Conservation (phyloP, 92 coral and sea anemone genomes). For the Hydrozoanthus gracilis region DNA sequence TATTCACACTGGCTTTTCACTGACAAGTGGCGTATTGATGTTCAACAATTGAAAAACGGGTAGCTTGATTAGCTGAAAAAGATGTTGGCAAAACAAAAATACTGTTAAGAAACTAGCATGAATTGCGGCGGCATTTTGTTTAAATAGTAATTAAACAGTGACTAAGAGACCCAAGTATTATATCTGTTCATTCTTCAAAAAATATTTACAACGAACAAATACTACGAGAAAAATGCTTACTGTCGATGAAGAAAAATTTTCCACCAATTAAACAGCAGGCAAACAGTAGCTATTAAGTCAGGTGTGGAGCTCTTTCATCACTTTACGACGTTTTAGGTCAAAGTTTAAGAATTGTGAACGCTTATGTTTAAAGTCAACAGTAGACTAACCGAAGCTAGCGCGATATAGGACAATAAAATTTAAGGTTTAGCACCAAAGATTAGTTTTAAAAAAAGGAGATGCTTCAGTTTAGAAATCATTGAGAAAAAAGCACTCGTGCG, state of each 20-base stretch:
- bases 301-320: too few relatives aligned
- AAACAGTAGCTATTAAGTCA: neutral
- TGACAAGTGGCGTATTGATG: slow-evolving; percentile 23
- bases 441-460: neutral
- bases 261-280: neutral
- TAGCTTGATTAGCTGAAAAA: slow-evolving; percentile 8
- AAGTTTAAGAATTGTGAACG: neutral
- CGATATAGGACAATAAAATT: neutral
- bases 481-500: slow-evolving; percentile 33
- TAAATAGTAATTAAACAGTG: too few relatives aligned
- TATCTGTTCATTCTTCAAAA: too few relatives aligned
- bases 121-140: too few relatives aligned
- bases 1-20: slow-evolving; percentile 36
- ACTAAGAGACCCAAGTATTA: too few relatives aligned
- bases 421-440: neutral
- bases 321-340: too few relatives aligned
- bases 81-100: slow-evolving; percentile 16
- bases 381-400: neutral
- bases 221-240: neutral
- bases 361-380: neutral
- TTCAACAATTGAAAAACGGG: slow-evolving; percentile 16
- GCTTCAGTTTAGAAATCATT: neutral
- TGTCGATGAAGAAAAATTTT: neutral
- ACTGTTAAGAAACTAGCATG: too few relatives aligned
- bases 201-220: neutral